Evolutionary conservation across 1,140 invertebrate genomes (phyloP), one percentile per base, ranked within the genome.

Genomic region (Dreissena rostriformis): DNA sequence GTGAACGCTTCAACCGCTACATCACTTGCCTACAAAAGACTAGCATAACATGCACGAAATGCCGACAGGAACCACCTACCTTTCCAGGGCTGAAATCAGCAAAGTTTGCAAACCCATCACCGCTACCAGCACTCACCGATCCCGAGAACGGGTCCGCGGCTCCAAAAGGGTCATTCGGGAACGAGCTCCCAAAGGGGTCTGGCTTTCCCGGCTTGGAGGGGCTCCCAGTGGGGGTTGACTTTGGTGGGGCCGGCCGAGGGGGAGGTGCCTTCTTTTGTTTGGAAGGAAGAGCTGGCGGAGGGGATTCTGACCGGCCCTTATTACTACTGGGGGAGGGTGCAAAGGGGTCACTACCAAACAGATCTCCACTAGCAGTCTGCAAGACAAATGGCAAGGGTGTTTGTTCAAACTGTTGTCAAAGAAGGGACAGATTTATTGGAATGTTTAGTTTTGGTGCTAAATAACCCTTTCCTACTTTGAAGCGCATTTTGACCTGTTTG

Each of bases 221-320:
- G 70, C 82, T 84, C 14, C 52, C 53, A 22, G 29, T 49, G 15
- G 74, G 82, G 51, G 74, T 71, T 52, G 61, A 52, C 49, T 84
- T 84, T 0, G 82, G 82, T 15, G 82, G 82, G 53, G 82, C 82
- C 8, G 82, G 82, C 24, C 82, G 72, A 57, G 82, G 82, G 29
- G 82, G 82, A n/a, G 82, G 82, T 12, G 82, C 82, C 70, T 84
- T 84, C 82, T 78, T 84, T 72, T 84, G 82, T 84, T 84, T 84
- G 12, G 82, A 74, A 28, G 82, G 82, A 71, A 84, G 76, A 55
- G 75, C 82, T 61, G 82, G 82, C 29, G 53, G 53, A 12, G 82
- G 82, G 67, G 82, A 84, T 84, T 84, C 82, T 26, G 82, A 63
- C 12, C 82, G 74, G 22, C 61, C 15, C 61, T 78, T 84, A 39